These are phyloP conservation scores for Equus quagga DNA, from an alignment of 2,113 vertebrate species.

Conservation along the genomic window DNA sequence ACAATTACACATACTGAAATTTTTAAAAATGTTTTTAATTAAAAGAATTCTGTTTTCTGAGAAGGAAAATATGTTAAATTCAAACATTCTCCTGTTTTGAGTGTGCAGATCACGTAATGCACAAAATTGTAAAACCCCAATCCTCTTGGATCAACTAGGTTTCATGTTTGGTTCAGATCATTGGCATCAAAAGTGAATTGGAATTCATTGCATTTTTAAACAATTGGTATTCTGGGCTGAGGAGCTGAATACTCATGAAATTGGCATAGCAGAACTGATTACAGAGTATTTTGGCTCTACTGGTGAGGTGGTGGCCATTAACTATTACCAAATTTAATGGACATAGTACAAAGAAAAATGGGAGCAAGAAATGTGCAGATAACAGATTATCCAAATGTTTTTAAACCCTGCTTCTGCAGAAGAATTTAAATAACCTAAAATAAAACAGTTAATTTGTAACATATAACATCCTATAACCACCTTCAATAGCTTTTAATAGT, in stretches of 20 bases:
- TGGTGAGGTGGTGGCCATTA: slow-evolving; percentile 41
- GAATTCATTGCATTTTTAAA: slow-evolving; percentile 71
- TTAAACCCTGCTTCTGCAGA: not conserved
- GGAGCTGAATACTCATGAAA: slow-evolving; percentile 72
- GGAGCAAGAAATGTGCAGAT: not conserved
- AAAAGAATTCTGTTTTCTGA: slow-evolving; percentile 89
- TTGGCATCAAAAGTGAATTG: slow-evolving; percentile 78
- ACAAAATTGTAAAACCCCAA: slow-evolving; percentile 79
- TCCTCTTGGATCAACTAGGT: slow-evolving; percentile 83
- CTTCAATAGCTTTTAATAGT: slow-evolving; percentile 17
- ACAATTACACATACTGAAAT: slow-evolving; percentile 89
- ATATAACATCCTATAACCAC: not conserved
- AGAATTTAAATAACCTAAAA: not conserved
- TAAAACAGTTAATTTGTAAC: not conserved
- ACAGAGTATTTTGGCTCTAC: slow-evolving; percentile 66
- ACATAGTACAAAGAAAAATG: slow-evolving; percentile 19
- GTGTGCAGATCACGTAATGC: slow-evolving; percentile 74
- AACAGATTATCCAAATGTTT: not conserved
- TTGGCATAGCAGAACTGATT: slow-evolving; percentile 54
- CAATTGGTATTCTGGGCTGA: slow-evolving; percentile 74
- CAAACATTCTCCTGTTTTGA: slow-evolving; percentile 84
- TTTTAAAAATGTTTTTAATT: slow-evolving; percentile 89
- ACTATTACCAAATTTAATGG: slow-evolving; percentile 48
- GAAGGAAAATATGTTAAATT: slow-evolving; percentile 85
- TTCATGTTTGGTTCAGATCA: slow-evolving; percentile 79